Percentiles rank a stretch among this genome's conserved stretches.
These are phyloP conservation scores for Drosophila kanekoi DNA, from an alignment of 2,888 invertebrate genomes.

Conservation along the genomic window DNA sequence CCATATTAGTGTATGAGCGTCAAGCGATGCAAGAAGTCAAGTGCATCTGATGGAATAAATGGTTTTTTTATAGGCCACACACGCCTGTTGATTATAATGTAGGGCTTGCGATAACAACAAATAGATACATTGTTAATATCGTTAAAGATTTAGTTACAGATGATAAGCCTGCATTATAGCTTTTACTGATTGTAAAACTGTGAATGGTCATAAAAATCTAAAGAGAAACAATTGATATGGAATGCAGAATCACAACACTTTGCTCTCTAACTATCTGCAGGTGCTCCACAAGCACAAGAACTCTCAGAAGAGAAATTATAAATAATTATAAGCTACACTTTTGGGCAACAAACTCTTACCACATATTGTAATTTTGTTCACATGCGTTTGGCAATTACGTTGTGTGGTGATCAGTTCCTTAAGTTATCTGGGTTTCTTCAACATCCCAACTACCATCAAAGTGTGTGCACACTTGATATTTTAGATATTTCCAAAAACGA, in stretches of 20 bases:
- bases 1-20: slow-evolving; percentile 58
- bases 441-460: no score
- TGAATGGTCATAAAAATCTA: background rate
- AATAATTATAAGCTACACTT: no score
- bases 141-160: background rate
- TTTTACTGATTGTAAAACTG: background rate
- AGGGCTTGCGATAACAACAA: slow-evolving; percentile 12
- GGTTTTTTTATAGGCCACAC: slow-evolving; percentile 26
- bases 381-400: no score
- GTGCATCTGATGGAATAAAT: slow-evolving; percentile 8
- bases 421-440: no score
- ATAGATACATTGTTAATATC: slow-evolving; percentile 11
- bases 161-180: slow-evolving; percentile 13
- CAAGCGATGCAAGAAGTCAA: slow-evolving; percentile 33
- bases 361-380: background rate
- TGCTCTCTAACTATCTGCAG: no score
- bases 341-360: slow-evolving; percentile 18
- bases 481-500: background rate
- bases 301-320: no score
- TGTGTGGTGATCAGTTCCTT: no score
- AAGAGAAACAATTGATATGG: background rate
- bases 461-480: no score
- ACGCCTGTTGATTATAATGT: slow-evolving; percentile 12
- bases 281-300: no score
- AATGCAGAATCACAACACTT: no score